These are phyloP conservation scores for Crotalus tigris DNA, from an alignment of 2,113 vertebrate species.

Conservation along the genomic window DNA sequence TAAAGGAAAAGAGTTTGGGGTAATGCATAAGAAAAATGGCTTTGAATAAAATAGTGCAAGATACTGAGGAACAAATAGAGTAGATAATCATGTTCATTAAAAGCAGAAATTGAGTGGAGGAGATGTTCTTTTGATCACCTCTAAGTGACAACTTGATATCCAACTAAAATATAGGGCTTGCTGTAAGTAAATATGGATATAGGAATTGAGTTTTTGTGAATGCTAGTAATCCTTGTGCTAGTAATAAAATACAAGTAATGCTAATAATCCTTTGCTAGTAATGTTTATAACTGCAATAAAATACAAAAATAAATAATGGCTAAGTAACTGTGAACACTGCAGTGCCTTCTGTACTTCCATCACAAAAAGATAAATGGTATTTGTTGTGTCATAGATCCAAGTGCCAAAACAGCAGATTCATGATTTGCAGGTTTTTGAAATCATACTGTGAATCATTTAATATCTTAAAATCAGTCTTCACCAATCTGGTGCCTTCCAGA, in stretches of 20 bases:
- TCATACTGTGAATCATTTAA: not conserved
- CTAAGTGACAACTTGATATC: not conserved
- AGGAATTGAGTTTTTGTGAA: not conserved
- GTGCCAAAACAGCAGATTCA: not conserved
- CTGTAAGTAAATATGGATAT: not conserved
- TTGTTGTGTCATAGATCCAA: not conserved
- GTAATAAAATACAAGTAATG: not conserved
- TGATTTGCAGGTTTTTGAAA: not conserved
- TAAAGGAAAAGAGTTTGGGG: not conserved
- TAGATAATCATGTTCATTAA: not conserved
- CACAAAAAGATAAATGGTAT: not conserved
- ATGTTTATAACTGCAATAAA: not conserved
- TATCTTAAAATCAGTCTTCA: not conserved
- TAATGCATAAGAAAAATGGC: not conserved
- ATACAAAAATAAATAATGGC: not conserved
- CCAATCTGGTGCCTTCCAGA: not conserved
- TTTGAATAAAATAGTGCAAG: not conserved
- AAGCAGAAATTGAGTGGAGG: not conserved
- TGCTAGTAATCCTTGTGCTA: not conserved
- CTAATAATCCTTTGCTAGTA: not conserved
- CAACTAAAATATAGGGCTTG: not conserved
- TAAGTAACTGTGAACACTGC: not conserved
- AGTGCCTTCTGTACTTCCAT: not conserved
- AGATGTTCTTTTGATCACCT: not conserved
- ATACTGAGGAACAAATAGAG: not conserved